Base-by-base conservation (phyloP, 2,797 vertebrate genomes). In the Neosalanx taihuensis region DNA sequence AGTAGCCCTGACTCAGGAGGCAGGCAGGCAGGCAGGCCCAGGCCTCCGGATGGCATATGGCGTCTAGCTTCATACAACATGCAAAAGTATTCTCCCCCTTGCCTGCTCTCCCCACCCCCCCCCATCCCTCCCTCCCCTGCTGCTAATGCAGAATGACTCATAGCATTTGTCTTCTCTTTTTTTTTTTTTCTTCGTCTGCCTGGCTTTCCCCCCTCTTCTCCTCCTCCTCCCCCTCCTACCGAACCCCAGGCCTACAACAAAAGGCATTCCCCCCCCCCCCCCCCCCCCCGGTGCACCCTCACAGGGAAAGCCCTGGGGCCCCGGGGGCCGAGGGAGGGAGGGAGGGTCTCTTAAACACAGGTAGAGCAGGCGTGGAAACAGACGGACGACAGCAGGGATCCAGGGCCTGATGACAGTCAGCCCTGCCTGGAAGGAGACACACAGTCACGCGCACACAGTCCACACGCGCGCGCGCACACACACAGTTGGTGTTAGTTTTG, bases 21-120 rank as follows among this genome's bases (percentile, higher is more conserved):
- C 93, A 94, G 90, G 90, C 93, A 94, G 90, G 90, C 93, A 93
- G 86, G 83, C 85, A 86, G 77, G 85, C 93, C 41, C 41, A 46
- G 41, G 41, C 41, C 41, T 46, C 41, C 96, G 95, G 92, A 95
- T 98, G 95, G 95, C 97, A 98, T 98, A 99, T 99, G 97, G 97
- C 92, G 95, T 97, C 96, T 98, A 96, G 94, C 95, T 95, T 96
- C 93, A 94, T 96, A 93, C 95, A 94, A 97, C 95, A 98, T 98
- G 95, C 96, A 97, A 95, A 96, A 97, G 94, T 97, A 97, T 96
- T 97, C 90, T 86, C 84, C 84, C 81, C 73, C 85, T 46, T 79
- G 76, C 61, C 64, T 75, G 5, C 56, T 59, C 57, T 70, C 61
- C 76, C 63, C 10, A 67, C 67, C 23, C 23, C 23, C 68, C 26